Evolutionary conservation across 2,797 vertebrate species (phyloP).

Genomic region (Sitta carolinensis): DNA sequence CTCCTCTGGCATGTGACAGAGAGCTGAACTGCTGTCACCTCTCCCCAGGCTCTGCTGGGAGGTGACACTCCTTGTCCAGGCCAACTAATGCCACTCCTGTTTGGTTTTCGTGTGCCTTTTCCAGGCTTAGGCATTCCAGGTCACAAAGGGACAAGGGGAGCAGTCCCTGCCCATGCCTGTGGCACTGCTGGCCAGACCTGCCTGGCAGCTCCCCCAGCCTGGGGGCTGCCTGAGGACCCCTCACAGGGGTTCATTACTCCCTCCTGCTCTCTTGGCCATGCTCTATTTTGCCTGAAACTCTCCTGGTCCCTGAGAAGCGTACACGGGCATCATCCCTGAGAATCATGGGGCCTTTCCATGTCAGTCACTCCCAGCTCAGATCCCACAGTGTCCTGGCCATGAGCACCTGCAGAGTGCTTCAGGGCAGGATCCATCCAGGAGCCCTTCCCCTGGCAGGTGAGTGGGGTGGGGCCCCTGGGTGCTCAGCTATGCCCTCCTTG

Average conservation of each 20-base stretch:
- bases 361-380: neutral
- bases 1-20: neutral
- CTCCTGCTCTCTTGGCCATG: neutral
- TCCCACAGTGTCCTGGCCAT: neutral
- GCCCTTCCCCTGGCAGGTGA: neutral
- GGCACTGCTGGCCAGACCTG: neutral
- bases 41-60: neutral
- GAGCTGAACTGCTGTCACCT: neutral
- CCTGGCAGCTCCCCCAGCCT: neutral
- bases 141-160: neutral
- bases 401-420: accelerated
- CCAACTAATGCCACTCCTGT: neutral
- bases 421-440: accelerated
- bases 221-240: neutral
- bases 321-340: accelerated
- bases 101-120: neutral
- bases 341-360: neutral
- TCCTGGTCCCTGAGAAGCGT: accelerated
- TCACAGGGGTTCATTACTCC: neutral
- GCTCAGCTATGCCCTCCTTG: neutral
- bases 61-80: neutral
- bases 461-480: neutral
- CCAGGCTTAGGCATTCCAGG: neutral
- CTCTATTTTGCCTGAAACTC: neutral
- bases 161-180: neutral